Evolutionary conservation across 2,888 invertebrate genomes (phyloP), one percentile per base, ranked within the genome.

Genomic region (Dryococelus australis): DNA sequence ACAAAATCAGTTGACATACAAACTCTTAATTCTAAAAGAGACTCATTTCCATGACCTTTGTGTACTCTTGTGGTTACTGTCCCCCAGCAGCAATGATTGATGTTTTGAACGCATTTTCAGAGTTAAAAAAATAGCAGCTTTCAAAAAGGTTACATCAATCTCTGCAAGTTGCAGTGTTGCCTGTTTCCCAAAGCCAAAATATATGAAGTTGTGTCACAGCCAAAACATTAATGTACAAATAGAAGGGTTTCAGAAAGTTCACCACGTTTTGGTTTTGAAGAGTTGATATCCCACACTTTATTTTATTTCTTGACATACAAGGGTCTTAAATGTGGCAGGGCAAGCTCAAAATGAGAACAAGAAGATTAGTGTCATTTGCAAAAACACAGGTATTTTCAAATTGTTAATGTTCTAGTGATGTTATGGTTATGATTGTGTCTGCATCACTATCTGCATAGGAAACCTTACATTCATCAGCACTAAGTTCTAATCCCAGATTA

Each of bases 361-460:
- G 83, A 28, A 83, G 83, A 43, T 83, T 26, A 83, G 83, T 83
- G 43, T 83, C 16, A 43, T 83, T 83, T 83, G 35, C 83, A 83
- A 83, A 5, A 83, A 83, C 83, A 83, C 83, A 28, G 28, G 83
- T 83, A 83, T 83, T 43, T 83, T 83, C 83, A 83, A 35, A 20
- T 24, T 83, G 83, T 83, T 10, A 83, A 1, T 83, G 12, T 83
- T 27, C 83, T 83, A 83, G 8, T 83, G 83, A 83, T 35, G 83
- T 83, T 35, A 1, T 83, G 10, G 28, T 26, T 83, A 83, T 83
- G 83, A 27, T 10, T 83, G 83, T 83, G 83, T 83, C 83, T 83
- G 83, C 83, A 83, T 83, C 8, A 83, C 83, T 83, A 28, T 83
- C 83, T 8, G 8, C 83, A 35, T 83, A 83, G 35, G 28, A 83